phyloP scores from a whole-genome alignment of 2,888 invertebrate species.

The Drosophila anomelani region DNA sequence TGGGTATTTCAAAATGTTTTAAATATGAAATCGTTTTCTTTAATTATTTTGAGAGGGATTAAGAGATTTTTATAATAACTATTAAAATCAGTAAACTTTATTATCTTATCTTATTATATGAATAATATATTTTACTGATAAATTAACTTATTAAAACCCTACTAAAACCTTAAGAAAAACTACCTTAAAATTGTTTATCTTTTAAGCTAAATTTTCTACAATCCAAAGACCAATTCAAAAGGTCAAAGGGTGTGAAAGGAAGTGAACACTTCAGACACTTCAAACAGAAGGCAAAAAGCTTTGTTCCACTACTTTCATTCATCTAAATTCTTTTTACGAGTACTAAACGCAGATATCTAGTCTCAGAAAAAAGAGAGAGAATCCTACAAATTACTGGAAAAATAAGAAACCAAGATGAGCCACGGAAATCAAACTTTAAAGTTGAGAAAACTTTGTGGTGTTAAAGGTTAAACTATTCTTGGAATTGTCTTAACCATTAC shows the following conservation, averaged over 20 bases:
- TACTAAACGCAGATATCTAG: background rate
- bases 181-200: background rate
- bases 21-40: background rate
- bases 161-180: background rate
- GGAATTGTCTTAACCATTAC: background rate
- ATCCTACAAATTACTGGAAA: background rate
- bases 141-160: background rate
- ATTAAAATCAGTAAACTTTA: no score
- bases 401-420: background rate
- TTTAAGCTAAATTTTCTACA: background rate
- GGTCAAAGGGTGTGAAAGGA: conserved; percentile 12
- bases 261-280: conserved; percentile 10
- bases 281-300: conserved; percentile 18
- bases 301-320: conserved; percentile 15
- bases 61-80: no score
- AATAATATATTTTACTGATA: background rate
- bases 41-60: background rate
- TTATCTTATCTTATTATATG: no score
- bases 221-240: conserved; percentile 3
- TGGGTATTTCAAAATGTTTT: background rate
- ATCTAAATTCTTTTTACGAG: background rate
- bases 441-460: background rate
- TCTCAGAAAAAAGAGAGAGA: background rate
- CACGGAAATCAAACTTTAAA: background rate
- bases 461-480: background rate